Base-by-base conservation (phyloP, 2,113 vertebrate species). In the Calidris pygmaea region DNA sequence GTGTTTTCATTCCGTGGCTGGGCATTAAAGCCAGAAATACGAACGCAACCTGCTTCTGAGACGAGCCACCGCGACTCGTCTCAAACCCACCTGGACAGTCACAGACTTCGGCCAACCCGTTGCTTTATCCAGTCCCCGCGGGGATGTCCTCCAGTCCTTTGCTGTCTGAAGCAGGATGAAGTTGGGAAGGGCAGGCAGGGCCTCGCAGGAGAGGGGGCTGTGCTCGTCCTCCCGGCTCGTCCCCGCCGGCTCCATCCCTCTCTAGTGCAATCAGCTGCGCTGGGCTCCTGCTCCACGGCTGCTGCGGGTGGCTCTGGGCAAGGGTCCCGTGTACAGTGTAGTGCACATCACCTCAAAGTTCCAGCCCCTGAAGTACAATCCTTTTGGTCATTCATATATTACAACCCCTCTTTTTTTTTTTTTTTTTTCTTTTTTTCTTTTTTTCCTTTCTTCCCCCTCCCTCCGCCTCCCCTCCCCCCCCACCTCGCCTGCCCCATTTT, bases 341-440 rank as follows among this genome's bases (percentile, higher is more conserved):
- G 98, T 96, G 94, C 97, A 97, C 97, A 97, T 98, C 98, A 98
- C 98, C 98, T 99, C 98, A 98, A 98, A 98, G 98, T 98, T 98
- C 98, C 99, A 98, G 98, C 98, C 98, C 98, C 98, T 98, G 98
- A 99, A 98, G 98, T 98, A 98, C 97, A 94, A 97, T 97, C 93
- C 98, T 97, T 97, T 98, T 97, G 96, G 96, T 98, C 96, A 97
- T 98, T 98, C 68, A 98, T 97, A 98, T 97, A 98, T 96, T 94
- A 97, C 93, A 89, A 86, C 96, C 85, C 65, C 37, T 39, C 37
- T 39, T 39, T 96, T 87, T 95, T 97, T 90, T 47, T 80, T 22
- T 89, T 93, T 92, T 39, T 97, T 97, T 98, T 97, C 79, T 16
- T 41, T 41, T 41, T 41, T n/a, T n/a, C n/a, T n/a, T n/a, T n/a